Conservation (phyloP, 2,797 vertebrate genomes). For the Sebastes cheni region DNA sequence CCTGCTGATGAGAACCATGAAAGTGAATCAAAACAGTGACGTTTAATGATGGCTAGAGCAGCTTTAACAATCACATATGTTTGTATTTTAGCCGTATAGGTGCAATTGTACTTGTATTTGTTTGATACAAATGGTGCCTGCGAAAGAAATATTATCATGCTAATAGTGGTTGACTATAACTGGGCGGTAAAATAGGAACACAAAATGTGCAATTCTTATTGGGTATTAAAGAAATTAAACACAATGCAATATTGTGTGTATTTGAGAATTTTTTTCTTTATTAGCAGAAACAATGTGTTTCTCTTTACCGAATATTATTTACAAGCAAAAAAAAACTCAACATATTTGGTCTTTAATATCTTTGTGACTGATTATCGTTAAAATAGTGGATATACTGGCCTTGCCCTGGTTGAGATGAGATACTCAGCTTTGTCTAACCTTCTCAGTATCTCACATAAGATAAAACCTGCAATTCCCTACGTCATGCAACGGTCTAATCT, state of each 20-base stretch:
- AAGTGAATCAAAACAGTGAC: neutral
- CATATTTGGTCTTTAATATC: neutral
- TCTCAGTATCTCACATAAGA: conserved; percentile 73
- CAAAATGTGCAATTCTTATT: neutral
- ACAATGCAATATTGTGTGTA: neutral
- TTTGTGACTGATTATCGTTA: neutral
- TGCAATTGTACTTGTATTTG: neutral
- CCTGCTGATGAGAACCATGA: neutral
- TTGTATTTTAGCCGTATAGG: neutral
- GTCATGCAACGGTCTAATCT: conserved; percentile 55
- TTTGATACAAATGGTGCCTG: neutral
- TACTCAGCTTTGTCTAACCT: conserved; percentile 40
- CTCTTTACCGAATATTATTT: neutral
- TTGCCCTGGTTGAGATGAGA: conserved; percentile 28
- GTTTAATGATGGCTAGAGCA: neutral
- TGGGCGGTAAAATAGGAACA: neutral
- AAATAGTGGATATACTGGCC: conserved; percentile 7
- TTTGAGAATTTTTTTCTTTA: neutral
- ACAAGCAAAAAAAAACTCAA: neutral
- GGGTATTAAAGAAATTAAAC: neutral
- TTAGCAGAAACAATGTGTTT: neutral
- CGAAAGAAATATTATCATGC: neutral
- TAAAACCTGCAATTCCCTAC: conserved; percentile 32
- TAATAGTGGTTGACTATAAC: neutral
- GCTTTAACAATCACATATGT: neutral